Evolutionary conservation across 2,888 invertebrate genomes (phyloP), one percentile per base, ranked within the genome.

Genomic region (Drosophila mimica): DNA sequence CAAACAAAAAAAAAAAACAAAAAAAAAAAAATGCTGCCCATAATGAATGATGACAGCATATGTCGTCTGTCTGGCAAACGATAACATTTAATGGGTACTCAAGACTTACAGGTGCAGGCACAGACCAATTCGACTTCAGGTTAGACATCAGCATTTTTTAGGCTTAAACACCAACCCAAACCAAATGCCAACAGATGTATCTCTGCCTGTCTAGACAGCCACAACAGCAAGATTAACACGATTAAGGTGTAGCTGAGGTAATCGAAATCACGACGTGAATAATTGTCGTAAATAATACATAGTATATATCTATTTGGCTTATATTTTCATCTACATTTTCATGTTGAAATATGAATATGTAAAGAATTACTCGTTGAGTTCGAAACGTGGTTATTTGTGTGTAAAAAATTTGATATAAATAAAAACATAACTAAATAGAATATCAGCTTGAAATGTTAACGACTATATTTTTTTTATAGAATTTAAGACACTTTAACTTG

Each of bases 201-300:
- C 20, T 13, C 48, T 51, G 33, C 64, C 31, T 58, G 83, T 85
- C 83, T 81, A 82, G 82, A 82, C 82, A 60, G 52, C 46, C 30
- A 9, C 48, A 53, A 43, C 48, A 46, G 51, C 46, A 25, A 56
- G 66, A 65, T 69, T 65, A 67, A 53, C 69, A 61, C 52, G 28
- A 43, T 33, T 60, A 54, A 66, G 52, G 8, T 48, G 33, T 56
- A 52, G 59, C 43, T 57, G 28, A 33, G 49, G 63, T 63, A 66
- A 78, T 66, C 74, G 62, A 63, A 66, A 20, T 46, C 53, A 46
- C 4, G 20, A 31, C 36, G 36, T 59, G 48, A 51, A 8, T 51
- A 64, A 68, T 64, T 33, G 49, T 1, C 30, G 17, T n/a, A 34
- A 40, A 64, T 46, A 25, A 46, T 46, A 8, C 0, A 15, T 25